phyloP scores from a whole-genome alignment of 2,888 invertebrate species.

The Apantesis nais region DNA sequence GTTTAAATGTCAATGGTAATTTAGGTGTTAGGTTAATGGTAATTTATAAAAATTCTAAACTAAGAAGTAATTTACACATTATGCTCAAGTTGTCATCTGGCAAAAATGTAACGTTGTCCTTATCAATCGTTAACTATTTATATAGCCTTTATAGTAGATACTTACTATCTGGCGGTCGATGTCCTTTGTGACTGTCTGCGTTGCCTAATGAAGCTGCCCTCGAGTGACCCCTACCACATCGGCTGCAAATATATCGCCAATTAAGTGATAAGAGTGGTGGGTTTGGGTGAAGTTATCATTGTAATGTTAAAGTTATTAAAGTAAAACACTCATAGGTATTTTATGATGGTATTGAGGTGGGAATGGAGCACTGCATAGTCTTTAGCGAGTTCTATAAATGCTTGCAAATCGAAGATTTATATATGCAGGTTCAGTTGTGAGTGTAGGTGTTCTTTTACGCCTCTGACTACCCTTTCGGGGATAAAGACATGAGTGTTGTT shows the following conservation, averaged over 20 bases:
- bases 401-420: neutral
- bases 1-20: no score
- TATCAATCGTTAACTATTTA: neutral
- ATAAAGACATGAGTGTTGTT: no score
- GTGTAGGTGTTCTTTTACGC: no score
- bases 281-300: no score
- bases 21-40: no score
- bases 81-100: no score
- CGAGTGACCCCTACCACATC: conserved; percentile 88
- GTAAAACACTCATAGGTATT: neutral
- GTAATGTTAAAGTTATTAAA: neutral
- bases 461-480: no score
- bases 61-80: no score
- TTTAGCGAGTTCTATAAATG: neutral
- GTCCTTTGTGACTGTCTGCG: conserved; percentile 76
- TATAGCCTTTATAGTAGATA: conserved; percentile 26
- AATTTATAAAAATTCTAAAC: no score
- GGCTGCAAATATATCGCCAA: conserved; percentile 57
- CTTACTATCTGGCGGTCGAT: conserved; percentile 77
- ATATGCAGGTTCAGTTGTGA: neutral
- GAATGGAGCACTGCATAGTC: no score
- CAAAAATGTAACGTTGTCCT: no score
- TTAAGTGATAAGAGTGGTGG: neutral
- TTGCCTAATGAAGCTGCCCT: conserved; percentile 92
- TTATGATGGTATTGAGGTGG: neutral